These are phyloP conservation scores for Drosophila kurseongensis DNA, from an alignment of 1,140 invertebrate species.

Conservation along the genomic window DNA sequence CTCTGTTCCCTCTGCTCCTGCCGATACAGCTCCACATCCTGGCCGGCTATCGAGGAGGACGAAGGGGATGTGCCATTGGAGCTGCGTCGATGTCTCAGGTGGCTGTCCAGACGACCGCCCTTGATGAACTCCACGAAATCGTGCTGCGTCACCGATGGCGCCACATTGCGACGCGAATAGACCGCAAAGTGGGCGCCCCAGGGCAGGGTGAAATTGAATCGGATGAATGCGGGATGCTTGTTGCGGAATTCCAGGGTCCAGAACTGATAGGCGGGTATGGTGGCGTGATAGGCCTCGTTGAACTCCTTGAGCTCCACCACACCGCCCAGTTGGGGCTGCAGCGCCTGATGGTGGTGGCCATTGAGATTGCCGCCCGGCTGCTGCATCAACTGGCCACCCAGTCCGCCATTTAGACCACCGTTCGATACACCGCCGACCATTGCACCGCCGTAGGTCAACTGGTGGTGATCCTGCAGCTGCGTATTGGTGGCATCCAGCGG, in stretches of 20 bases:
- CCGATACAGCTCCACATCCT: slow-evolving; percentile 32
- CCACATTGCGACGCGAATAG: slow-evolving; percentile 95
- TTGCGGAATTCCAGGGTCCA: slow-evolving; percentile 96
- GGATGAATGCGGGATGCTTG: slow-evolving; percentile 94
- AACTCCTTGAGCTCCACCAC: slow-evolving; percentile 92
- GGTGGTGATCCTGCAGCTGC: slow-evolving; percentile 74
- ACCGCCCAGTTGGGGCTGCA: slow-evolving; percentile 87
- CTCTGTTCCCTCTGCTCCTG: slow-evolving; percentile 24
- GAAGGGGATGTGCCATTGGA: slow-evolving; percentile 19
- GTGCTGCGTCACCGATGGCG: slow-evolving; percentile 97
- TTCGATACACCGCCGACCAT: slow-evolving; percentile 10
- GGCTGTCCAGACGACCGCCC: slow-evolving; percentile 91
- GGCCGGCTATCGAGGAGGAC: not conserved
- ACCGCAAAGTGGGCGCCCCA: slow-evolving; percentile 97
- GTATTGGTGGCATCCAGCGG: slow-evolving; percentile 77
- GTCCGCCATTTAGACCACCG: slow-evolving; percentile 20
- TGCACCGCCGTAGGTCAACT: slow-evolving; percentile 65
- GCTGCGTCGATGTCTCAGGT: slow-evolving; percentile 85
- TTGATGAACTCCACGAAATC: slow-evolving; percentile 97
- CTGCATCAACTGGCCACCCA: slow-evolving; percentile 75
- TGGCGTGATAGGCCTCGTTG: slow-evolving; percentile 91
- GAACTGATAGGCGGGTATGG: slow-evolving; percentile 94
- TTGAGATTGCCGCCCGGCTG: slow-evolving; percentile 53
- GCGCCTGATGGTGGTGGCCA: slow-evolving; percentile 84
- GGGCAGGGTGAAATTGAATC: slow-evolving; percentile 95